phyloP scores from a whole-genome alignment of 1,140 invertebrate species.

The Papilio machaon region DNA sequence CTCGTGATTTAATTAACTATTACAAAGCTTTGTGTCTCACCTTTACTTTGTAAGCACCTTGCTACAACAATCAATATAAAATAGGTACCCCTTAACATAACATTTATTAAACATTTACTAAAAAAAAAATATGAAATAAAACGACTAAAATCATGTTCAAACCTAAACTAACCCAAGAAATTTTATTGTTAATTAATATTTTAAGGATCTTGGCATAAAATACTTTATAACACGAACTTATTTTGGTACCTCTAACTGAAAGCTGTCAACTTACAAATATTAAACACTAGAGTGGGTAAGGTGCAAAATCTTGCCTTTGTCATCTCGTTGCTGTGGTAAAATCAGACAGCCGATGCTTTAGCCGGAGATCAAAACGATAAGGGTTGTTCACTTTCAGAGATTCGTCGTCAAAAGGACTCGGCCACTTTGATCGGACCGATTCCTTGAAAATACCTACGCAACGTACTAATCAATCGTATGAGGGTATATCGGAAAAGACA shows the following conservation, averaged over 20 bases:
- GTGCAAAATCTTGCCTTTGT: slow-evolving; percentile 19
- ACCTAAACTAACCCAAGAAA: too few species aligned
- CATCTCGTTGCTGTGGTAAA: slow-evolving; percentile 23
- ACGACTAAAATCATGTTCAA: too few species aligned
- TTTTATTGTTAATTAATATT: background rate
- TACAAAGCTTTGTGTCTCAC: slow-evolving; percentile 27
- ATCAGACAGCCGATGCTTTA: slow-evolving; percentile 2
- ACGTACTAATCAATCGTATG: slow-evolving; percentile 76
- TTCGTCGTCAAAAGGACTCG: slow-evolving; percentile 57
- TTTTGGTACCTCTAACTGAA: background rate
- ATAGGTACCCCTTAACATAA: background rate
- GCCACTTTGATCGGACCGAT: slow-evolving; percentile 64
- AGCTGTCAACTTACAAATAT: background rate
- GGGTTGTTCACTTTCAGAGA: slow-evolving; percentile 50
- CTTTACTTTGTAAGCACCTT: slow-evolving; percentile 21
- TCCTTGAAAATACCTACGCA: slow-evolving; percentile 66
- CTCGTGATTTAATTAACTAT: slow-evolving; percentile 37
- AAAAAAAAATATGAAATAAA: too few species aligned
- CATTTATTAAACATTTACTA: background rate
- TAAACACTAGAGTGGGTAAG: background rate
- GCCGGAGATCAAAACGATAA: slow-evolving; percentile 59
- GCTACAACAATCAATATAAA: slow-evolving; percentile 13
- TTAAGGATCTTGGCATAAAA: background rate
- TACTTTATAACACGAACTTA: background rate
- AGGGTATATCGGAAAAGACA: slow-evolving; percentile 71